Evolutionary conservation across 2,888 invertebrate species (phyloP), one percentile per base, ranked within the genome.

Genomic region (Macrophya annulata): DNA sequence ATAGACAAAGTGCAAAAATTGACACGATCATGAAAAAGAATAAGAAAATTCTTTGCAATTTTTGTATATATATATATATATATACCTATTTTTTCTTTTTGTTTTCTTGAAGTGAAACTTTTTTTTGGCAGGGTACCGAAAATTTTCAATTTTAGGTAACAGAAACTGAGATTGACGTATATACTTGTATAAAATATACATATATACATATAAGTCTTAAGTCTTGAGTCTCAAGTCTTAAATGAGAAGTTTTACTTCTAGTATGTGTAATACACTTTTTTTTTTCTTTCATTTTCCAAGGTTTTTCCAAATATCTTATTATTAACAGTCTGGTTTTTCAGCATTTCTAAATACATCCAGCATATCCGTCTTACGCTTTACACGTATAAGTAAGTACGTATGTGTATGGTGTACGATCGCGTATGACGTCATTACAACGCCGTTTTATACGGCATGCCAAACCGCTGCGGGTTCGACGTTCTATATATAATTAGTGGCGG

Each of bases 401-500:
- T 25, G 17, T 21, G 8, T 55, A 31, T 10, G 25, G 31, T 31
- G 12, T 31, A 31, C 68, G 12, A 68, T 25, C 68, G 31, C 15
- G 31, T 55, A 71, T 21, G 43, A 74, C 74, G 45, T 74, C 25
- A 17, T 71, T 1, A 43, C 21, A 25, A 40, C 40, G 81, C 43
- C 43, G 81, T 65, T 81, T 45, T 25, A 81, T 43, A 21, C 81
- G 40, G 10, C 40, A 81, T 25, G 62, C 25, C 17, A 51, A 25
- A 84, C 43, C 59, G 84, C 84, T 10, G 68, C 51, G 72, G 25
- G 76, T 76, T 62, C 74, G 45, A 76, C 79, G 79, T 65, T 77
- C 77, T 85, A 85, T 85, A 85, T 82, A 85, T 82, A 81, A 85
- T 85, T 85, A 85, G 86, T 87, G 85, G 87, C 85, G 85, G 86